A percentile compares a stretch with the other conserved stretches of the same genome.
phyloP scores from a whole-genome alignment of 2,113 vertebrate species.

The Grantiella picta region DNA sequence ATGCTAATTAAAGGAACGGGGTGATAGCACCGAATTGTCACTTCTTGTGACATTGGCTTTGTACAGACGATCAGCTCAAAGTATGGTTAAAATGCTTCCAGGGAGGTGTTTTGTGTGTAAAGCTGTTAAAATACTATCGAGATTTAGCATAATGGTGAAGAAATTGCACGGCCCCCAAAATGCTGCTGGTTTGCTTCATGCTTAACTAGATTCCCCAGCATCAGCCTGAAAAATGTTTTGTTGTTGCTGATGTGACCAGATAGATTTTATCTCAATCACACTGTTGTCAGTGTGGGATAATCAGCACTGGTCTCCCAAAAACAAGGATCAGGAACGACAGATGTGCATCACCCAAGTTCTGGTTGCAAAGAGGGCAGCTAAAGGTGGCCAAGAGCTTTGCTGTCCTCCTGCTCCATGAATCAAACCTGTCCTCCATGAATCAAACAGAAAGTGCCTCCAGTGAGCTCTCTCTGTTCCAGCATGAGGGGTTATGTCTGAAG shows the following conservation, averaged over 20 bases:
- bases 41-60: neutral
- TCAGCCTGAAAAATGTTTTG: neutral
- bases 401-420: rapidly evolving
- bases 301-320: neutral
- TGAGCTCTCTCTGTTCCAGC: neutral
- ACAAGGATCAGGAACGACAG: neutral
- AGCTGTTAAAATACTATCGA: neutral
- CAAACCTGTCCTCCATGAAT: rapidly evolving
- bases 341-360: neutral
- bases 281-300: neutral
- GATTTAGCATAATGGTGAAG: neutral
- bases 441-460: neutral
- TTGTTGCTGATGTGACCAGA: neutral
- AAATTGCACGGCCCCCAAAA: neutral
- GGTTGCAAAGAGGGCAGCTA: neutral
- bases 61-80: neutral
- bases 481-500: neutral
- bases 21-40: neutral
- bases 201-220: neutral
- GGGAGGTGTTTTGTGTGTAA: neutral
- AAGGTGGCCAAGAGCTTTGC: neutral
- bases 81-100: neutral
- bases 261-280: neutral
- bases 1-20: neutral
- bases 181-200: neutral